Evolutionary conservation across 2,888 invertebrate species (phyloP).

Genomic region (Disparrhopalites patrizii): DNA sequence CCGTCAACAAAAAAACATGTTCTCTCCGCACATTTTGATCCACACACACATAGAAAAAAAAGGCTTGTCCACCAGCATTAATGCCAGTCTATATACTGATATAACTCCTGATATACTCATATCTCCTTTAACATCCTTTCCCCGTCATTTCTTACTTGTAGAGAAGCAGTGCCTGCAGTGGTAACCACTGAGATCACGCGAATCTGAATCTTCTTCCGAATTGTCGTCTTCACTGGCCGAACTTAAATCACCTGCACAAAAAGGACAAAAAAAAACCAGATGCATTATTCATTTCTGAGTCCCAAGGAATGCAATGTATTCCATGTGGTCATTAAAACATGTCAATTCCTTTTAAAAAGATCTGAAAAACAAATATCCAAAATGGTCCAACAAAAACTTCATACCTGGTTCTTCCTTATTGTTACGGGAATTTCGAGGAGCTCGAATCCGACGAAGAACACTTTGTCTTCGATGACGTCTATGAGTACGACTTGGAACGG

Average conservation of each 20-base stretch:
- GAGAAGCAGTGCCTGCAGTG: slow-evolving; percentile 72
- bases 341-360: neutral
- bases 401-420: slow-evolving; percentile 51
- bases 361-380: slow-evolving; percentile 1
- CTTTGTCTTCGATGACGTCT: slow-evolving; percentile 76
- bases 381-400: slow-evolving; percentile 8
- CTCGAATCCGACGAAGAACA: slow-evolving; percentile 79
- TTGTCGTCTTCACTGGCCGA: slow-evolving; percentile 68
- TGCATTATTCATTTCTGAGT: too few relatives aligned
- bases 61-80: too few relatives aligned
- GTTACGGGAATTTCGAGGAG: slow-evolving; percentile 80
- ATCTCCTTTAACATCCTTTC: neutral
- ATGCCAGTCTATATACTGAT: too few relatives aligned
- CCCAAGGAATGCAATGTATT: too few relatives aligned
- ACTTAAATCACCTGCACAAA: slow-evolving; percentile 59
- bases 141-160: slow-evolving; percentile 56
- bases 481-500: slow-evolving; percentile 89
- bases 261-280: neutral
- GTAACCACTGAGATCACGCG: slow-evolving; percentile 70
- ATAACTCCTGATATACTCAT: neutral
- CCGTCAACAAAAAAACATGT: neutral
- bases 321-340: neutral
- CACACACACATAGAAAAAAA: slow-evolving; percentile 62
- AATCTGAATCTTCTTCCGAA: slow-evolving; percentile 93
- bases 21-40: too few relatives aligned